Evolutionary conservation across 1,140 invertebrate genomes (phyloP).

Genomic region (Drosophila neocordata): DNA sequence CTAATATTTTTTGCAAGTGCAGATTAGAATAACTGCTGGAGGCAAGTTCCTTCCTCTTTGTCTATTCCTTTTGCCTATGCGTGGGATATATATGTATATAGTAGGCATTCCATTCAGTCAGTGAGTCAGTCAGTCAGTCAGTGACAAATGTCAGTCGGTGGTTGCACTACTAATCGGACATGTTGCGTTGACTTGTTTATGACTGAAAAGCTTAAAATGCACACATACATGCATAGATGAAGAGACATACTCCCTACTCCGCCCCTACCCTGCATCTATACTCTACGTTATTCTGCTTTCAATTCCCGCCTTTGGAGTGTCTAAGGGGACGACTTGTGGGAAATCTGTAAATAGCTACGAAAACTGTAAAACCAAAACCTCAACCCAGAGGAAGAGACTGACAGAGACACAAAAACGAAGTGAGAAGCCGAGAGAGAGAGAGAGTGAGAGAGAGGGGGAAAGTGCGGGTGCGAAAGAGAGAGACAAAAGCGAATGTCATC

Average conservation of each 20-base stretch:
- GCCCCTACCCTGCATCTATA: no score
- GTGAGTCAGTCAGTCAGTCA: conserved; percentile 34
- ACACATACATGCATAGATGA: conserved; percentile 22
- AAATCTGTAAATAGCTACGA: conserved; percentile 80
- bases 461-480: conserved; percentile 24
- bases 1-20: conserved; percentile 49
- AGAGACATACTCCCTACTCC: no score
- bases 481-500: conserved; percentile 52
- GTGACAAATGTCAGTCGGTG: conserved; percentile 79
- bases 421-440: background rate
- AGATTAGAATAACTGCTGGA: conserved; percentile 42
- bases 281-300: background rate
- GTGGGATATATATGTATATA: background rate
- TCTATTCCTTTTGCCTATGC: background rate
- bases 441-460: conserved; percentile 7
- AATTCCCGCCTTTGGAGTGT: conserved; percentile 25
- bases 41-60: conserved; percentile 5
- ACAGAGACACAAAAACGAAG: conserved; percentile 30
- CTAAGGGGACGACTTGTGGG: conserved; percentile 63
- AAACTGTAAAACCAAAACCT: conserved; percentile 62
- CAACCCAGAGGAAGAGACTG: conserved; percentile 25
- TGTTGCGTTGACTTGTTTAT: conserved; percentile 80
- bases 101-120: conserved; percentile 5
- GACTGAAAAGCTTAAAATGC: conserved; percentile 71
- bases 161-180: conserved; percentile 80